Conservation (phyloP, 2,888 invertebrate species). For the Limnephilus rhombicus region DNA sequence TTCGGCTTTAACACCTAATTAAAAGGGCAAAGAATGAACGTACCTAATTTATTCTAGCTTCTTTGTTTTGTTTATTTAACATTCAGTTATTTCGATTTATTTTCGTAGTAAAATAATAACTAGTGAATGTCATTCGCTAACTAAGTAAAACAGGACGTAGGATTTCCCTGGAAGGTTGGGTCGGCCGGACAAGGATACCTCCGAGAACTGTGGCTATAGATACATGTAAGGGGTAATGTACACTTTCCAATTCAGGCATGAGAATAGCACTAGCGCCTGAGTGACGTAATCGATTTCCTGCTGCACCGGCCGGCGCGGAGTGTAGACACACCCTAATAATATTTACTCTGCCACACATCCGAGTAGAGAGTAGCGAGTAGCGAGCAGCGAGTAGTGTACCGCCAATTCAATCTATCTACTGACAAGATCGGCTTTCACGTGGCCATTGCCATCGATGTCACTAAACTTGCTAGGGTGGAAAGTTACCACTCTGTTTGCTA, state of each 20-base stretch:
- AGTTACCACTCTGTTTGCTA: background rate
- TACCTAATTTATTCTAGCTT: too few relatives aligned
- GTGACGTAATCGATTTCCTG: slow-evolving; percentile 66
- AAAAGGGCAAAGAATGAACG: too few relatives aligned
- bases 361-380: background rate
- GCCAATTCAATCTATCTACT: slow-evolving; percentile 15
- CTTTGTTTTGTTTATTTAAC: too few relatives aligned
- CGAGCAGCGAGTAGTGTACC: background rate
- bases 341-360: slow-evolving; percentile 60
- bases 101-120: too few relatives aligned
- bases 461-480: too few relatives aligned
- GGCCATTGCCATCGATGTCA: background rate
- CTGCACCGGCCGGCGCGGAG: slow-evolving; percentile 51
- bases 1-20: too few relatives aligned
- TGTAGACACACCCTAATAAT: slow-evolving; percentile 65
- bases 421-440: background rate
- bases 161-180: background rate
- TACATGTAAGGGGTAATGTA: slow-evolving; percentile 33
- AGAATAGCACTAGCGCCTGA: slow-evolving; percentile 58
- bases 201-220: too few relatives aligned
- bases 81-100: background rate
- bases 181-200: too few relatives aligned
- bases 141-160: background rate
- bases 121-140: background rate
- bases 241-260: slow-evolving; percentile 63